These are phyloP conservation scores for Melanotus villosus DNA, from an alignment of 2,888 invertebrate species.

Conservation along the genomic window DNA sequence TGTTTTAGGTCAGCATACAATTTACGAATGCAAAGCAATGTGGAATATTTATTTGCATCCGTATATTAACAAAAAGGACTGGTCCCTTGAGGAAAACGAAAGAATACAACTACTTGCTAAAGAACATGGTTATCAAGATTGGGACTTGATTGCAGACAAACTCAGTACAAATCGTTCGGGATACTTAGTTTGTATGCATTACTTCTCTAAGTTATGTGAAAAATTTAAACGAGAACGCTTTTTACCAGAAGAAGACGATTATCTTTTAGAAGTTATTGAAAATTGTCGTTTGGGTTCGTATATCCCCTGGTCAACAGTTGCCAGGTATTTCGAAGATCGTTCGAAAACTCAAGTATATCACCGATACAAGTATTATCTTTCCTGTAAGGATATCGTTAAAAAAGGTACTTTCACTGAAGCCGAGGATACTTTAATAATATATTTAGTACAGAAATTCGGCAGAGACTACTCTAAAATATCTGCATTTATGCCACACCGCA, in stretches of 20 bases:
- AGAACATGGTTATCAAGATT: no score
- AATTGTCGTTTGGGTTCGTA: slow-evolving; percentile 75
- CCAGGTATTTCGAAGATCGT: slow-evolving; percentile 74
- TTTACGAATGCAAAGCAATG: no score
- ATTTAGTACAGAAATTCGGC: slow-evolving; percentile 75
- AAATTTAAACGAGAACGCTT: slow-evolving; percentile 70
- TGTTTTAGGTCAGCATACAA: no score
- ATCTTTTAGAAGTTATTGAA: slow-evolving; percentile 76
- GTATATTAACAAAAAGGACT: no score
- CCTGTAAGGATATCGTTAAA: slow-evolving; percentile 66
- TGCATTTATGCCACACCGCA: slow-evolving; percentile 74
- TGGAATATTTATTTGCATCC: no score
- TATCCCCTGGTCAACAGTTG: slow-evolving; percentile 83
- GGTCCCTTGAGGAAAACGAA: no score
- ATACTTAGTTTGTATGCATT: slow-evolving; percentile 80
- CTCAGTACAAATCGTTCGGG: slow-evolving; percentile 75
- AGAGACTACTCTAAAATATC: slow-evolving; percentile 72
- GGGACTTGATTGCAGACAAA: slow-evolving; percentile 74
- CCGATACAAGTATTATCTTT: slow-evolving; percentile 68
- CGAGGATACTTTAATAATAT: slow-evolving; percentile 78
- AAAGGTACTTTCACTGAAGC: slow-evolving; percentile 77
- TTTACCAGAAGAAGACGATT: slow-evolving; percentile 78
- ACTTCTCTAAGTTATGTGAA: slow-evolving; percentile 69
- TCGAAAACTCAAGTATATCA: slow-evolving; percentile 78
- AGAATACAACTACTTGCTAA: no score